Conservation (phyloP, 2,113 vertebrate genomes). For the Dolichallabes microphthalmus region DNA sequence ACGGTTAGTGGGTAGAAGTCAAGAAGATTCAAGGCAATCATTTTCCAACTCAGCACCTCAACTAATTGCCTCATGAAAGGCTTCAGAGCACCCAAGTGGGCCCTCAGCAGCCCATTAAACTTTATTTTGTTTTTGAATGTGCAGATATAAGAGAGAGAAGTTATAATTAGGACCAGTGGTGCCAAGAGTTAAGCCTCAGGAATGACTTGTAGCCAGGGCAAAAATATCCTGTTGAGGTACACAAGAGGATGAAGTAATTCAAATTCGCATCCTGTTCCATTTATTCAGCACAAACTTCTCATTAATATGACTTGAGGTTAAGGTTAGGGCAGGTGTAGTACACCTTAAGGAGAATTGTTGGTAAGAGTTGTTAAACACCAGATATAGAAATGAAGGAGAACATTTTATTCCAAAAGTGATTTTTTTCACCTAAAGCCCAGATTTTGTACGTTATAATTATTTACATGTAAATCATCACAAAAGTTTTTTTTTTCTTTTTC, state of each 20-base stretch:
- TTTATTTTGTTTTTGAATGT: slow-evolving; percentile 45
- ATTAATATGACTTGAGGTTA: neutral
- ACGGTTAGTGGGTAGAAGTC: neutral
- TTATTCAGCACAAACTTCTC: neutral
- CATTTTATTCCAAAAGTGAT: no score
- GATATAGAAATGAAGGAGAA: no score
- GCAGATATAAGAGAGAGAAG: slow-evolving; percentile 20
- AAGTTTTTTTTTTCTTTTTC: no score
- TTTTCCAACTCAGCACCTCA: slow-evolving; percentile 44
- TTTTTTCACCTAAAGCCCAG: no score
- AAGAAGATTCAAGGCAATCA: slow-evolving; percentile 39
- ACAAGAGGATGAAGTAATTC: neutral
- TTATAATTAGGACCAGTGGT: slow-evolving; percentile 16
- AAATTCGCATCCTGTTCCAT: neutral
- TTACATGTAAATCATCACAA: no score
- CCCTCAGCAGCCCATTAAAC: slow-evolving; percentile 41
- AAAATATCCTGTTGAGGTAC: neutral
- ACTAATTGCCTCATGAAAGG: slow-evolving; percentile 46
- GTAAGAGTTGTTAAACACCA: no score
- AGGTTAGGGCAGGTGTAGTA: neutral
- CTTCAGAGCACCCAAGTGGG: slow-evolving; percentile 38
- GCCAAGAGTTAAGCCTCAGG: neutral
- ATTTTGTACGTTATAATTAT: no score
- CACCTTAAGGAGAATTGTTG: no score
- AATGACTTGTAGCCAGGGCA: neutral